These are phyloP conservation scores for Capra hircus DNA, from an alignment of 2,113 vertebrate species.

Conservation along the genomic window DNA sequence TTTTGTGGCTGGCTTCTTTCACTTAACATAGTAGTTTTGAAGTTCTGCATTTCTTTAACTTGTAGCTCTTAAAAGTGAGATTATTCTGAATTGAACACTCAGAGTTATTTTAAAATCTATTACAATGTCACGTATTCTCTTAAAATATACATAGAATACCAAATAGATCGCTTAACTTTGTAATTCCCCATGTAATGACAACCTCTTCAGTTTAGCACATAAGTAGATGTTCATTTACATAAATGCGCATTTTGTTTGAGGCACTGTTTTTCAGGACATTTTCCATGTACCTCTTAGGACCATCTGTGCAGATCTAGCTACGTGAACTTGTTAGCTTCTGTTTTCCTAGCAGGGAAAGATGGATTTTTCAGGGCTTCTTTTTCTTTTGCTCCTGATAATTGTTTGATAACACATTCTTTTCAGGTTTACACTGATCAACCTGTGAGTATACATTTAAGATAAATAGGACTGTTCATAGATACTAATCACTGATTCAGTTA, in stretches of 20 bases:
- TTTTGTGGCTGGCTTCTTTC: neutral
- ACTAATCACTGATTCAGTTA: constrained; percentile 69
- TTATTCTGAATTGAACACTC: neutral
- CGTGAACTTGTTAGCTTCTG: neutral
- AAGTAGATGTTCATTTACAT: neutral
- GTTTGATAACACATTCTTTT: constrained; percentile 30
- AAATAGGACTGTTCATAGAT: constrained; percentile 66
- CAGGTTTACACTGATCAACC: constrained; percentile 57
- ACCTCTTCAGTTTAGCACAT: neutral
- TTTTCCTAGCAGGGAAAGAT: neutral
- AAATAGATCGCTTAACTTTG: neutral
- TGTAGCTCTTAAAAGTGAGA: neutral
- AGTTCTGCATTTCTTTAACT: neutral
- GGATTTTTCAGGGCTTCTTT: neutral
- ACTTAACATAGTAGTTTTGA: neutral
- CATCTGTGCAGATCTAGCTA: neutral
- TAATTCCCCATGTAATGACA: neutral
- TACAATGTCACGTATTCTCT: neutral
- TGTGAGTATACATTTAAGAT: constrained; percentile 56
- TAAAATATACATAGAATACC: neutral
- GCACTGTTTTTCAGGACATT: neutral
- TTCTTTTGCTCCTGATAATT: constrained; percentile 21
- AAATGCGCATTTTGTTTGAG: neutral
- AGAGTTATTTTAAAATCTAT: neutral
- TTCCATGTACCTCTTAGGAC: neutral